Conservation (phyloP, 2,113 vertebrate genomes). For the Geococcyx californianus region DNA sequence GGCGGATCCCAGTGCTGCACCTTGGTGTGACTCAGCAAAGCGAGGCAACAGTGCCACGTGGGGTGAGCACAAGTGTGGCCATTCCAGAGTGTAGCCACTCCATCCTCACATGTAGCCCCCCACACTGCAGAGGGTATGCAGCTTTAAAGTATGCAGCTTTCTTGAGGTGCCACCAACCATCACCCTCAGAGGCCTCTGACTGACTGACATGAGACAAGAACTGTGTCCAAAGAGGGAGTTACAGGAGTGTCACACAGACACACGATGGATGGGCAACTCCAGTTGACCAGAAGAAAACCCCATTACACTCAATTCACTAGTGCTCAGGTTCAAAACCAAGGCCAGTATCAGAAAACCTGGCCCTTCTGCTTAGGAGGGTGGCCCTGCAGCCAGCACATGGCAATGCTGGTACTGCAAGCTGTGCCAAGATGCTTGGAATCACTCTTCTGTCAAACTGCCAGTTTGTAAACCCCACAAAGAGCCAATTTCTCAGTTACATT, state of each 20-base stretch:
- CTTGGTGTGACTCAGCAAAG: neutral
- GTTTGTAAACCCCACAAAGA: neutral
- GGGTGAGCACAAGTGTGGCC: rapidly evolving
- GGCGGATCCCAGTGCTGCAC: neutral
- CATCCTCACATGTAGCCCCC: rapidly evolving
- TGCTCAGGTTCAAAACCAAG: neutral
- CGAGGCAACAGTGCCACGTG: rapidly evolving
- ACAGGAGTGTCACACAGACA: rapidly evolving
- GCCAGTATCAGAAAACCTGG: neutral
- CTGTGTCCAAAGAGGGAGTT: neutral
- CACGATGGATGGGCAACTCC: rapidly evolving
- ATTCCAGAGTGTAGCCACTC: rapidly evolving
- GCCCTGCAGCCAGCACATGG: neutral
- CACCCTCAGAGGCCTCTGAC: rapidly evolving
- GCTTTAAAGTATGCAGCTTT: rapidly evolving
- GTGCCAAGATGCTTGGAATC: rapidly evolving
- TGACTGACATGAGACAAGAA: rapidly evolving
- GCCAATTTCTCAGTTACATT: neutral
- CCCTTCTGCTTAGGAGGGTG: neutral
- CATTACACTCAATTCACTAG: neutral
- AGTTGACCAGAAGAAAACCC: neutral
- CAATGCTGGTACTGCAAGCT: rapidly evolving
- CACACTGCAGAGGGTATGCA: rapidly evolving
- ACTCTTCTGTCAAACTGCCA: neutral
- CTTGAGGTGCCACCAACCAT: neutral